These are phyloP conservation scores for Homarus americanus DNA, from an alignment of 1,140 invertebrate genomes.

Conservation along the genomic window DNA sequence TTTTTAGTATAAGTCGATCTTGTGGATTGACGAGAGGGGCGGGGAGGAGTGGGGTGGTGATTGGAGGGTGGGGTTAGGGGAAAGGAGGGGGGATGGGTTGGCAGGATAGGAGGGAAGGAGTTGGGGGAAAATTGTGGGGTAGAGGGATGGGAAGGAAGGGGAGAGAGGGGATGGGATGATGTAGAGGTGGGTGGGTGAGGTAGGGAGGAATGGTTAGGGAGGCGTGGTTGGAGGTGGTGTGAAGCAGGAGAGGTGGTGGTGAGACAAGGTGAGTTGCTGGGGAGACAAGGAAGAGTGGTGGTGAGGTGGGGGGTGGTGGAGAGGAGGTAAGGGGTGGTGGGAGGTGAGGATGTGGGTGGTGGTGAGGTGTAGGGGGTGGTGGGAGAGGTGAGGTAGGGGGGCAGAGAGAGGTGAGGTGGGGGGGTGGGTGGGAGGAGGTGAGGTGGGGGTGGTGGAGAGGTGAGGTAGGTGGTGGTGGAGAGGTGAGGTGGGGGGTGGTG, in stretches of 20 bases:
- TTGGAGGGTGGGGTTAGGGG: too few species aligned
- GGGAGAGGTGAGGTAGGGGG: background rate
- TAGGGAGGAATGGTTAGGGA: background rate
- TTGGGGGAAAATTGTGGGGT: too few species aligned
- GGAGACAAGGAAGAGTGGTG: background rate
- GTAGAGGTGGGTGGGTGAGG: background rate
- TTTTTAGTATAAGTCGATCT: too few species aligned
- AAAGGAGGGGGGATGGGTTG: too few species aligned
- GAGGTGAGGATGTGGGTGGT: background rate
- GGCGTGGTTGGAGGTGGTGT: background rate
- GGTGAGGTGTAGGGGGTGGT: background rate
- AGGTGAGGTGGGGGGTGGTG: slow-evolving; percentile 5
- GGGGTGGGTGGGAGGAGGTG: background rate
- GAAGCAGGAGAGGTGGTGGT: background rate
- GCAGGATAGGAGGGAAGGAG: too few species aligned
- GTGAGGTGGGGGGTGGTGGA: background rate
- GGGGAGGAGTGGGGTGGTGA: too few species aligned
- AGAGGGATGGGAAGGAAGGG: too few species aligned
- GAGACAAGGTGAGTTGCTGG: background rate
- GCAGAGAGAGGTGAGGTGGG: background rate
- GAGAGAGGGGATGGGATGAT: background rate
- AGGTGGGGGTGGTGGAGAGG: background rate
- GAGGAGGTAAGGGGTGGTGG: too few species aligned
- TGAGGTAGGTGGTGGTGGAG: background rate
- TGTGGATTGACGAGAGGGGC: too few species aligned